Percentiles rank a stretch among this genome's conserved stretches.
Evolutionary conservation across 2,113 vertebrate genomes (phyloP).

Genomic region (Eulacestoma nigropectus): DNA sequence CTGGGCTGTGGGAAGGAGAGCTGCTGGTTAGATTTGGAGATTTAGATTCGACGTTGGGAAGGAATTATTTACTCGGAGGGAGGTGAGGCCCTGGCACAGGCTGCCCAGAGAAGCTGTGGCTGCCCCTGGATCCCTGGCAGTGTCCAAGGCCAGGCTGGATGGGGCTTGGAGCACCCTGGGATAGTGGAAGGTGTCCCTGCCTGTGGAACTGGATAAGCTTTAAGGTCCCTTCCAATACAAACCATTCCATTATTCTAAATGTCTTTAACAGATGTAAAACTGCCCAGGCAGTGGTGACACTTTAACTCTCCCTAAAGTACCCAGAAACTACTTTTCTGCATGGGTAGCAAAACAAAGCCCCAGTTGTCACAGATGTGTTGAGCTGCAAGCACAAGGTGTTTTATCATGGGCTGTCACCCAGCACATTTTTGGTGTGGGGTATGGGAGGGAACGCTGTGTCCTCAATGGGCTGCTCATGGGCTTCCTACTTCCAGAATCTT

Average conservation of each 20-base stretch:
- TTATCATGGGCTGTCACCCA: not conserved
- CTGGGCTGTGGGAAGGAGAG: not conserved
- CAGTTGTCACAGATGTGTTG: not conserved
- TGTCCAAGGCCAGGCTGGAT: not conserved
- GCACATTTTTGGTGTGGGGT: accelerated
- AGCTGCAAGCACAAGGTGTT: not conserved
- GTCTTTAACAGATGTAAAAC: not conserved
- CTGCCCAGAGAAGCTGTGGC: not conserved
- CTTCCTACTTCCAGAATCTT: not conserved
- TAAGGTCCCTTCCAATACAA: not conserved
- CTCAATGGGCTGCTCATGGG: not conserved
- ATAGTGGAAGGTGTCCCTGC: not conserved
- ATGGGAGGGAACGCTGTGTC: not conserved
- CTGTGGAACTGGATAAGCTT: not conserved
- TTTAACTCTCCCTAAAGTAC: not conserved
- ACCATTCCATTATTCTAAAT: not conserved
- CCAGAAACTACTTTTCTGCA: not conserved
- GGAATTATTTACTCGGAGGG: not conserved
- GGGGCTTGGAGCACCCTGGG: not conserved
- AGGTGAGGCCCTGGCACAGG: not conserved
- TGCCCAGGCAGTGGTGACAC: not conserved
- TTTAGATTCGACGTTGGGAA: not conserved
- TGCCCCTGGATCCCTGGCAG: not conserved
- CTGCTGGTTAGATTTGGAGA: not conserved
- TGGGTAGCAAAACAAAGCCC: not conserved